Evolutionary conservation across 2,113 vertebrate species (phyloP), one percentile per base, ranked within the genome.

Genomic region (Melanerpes aurifrons): DNA sequence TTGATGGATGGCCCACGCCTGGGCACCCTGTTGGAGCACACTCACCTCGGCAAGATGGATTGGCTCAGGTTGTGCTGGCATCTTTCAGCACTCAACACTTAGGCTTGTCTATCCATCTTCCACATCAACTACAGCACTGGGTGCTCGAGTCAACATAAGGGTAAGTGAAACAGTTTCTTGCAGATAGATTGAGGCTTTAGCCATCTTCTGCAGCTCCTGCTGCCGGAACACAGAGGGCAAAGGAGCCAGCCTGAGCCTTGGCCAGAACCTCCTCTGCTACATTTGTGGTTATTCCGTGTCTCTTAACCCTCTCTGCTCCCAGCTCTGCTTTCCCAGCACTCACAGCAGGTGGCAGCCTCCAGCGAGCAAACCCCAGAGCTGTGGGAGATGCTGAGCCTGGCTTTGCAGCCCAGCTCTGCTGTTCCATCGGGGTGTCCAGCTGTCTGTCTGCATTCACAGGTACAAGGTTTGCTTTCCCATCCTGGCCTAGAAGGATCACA

Each of bases 1-100:
- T 48, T 98, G 97, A 98, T 97, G 96, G 90, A 98, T 95, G 93
- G 68, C 8, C 2, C 47, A 3, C 81, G 90, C 86, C 91, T 82
- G 59, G 43, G 54, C 76, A 79, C 64, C 29, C 82, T 59, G 89
- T 96, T 95, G 95, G 73, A 95, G 73, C 89, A 48, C 80, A 82
- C 86, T 86, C 59, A 29, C 86, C 94, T 72, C 7, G 10, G 86
- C 45, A 96, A 97, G 97, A 97, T 96, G 74, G 92, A 97, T 96
- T 89, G 87, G 63, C 87, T 92, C 17, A 11, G 83, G 79, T 74
- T 86, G 92, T 85, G 86, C 73, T 3, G 5, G 68, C 94, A 95
- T 94, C 92, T 95, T 97, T 97, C 92, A 92, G 81, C 63, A 87
- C 76, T 77, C 86, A 81, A n/a, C 16, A 3, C 86, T 92, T 82